Evolutionary conservation across 2,888 invertebrate species (phyloP), one percentile per base, ranked within the genome.

Genomic region (Minunthozetes semirufus): DNA sequence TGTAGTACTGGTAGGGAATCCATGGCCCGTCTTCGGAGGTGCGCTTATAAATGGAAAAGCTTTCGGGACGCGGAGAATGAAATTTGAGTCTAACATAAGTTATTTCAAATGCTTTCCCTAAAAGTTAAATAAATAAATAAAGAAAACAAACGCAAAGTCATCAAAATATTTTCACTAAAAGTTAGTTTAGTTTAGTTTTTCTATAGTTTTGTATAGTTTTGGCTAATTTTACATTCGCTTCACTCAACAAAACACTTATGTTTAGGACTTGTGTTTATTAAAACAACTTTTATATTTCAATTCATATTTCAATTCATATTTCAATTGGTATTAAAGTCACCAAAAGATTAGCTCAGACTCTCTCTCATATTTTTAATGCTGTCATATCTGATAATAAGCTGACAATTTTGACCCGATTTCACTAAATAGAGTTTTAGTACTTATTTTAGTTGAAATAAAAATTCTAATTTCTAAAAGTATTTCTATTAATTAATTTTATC

Each of bases 71-170:
- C 0, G 96, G 94, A 0, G 96, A 95, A 81, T 93, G 91, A 86
- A 96, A 99, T 81, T 93, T 89, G 75, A 99, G 86, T 73, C 94
- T 87, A 29, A 99, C 90, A 83, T 98, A 99, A 0, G 97, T 98
- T 78, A 99, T 94, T 82, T 99, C 97, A 83, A 93, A 98, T 0
- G 95, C 89, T 84, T 98, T 99, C 48, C 91, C 97, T 96, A 85
- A 17, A 59, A 3, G 22, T 29, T 59, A 59, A 59, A 59, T 17
- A 59, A 59, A 59, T 59, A 59, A 59, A 29, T 27, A 56, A 6
- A 22, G 27, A 59, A 29, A 17, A 59, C 29, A 59, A 59, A 59
- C 29, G 29, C 59, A 29, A 59, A 59, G 27, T 29, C 29, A 27
- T 13, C 22, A 13, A 59, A 59, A 59, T 59, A 59, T 59, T 59